Evolutionary conservation across 2,888 invertebrate genomes (phyloP).

Genomic region (Griposia aprilina): DNA sequence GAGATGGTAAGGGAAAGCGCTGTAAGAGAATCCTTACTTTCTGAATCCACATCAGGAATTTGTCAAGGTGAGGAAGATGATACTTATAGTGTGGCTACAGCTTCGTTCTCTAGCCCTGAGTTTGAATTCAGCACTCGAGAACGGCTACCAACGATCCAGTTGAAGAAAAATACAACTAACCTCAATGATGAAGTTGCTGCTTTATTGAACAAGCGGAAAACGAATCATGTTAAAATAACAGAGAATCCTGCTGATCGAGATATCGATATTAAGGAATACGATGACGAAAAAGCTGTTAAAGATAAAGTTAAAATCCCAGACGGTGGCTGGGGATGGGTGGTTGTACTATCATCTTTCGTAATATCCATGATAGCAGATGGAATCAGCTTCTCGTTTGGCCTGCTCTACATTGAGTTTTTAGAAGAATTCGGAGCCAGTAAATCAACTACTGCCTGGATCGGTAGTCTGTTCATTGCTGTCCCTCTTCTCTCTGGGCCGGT

Average conservation of each 20-base stretch:
- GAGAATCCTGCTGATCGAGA: constrained; percentile 71
- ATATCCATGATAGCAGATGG: constrained; percentile 98
- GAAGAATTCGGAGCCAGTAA: constrained; percentile 95
- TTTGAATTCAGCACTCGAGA: constrained; percentile 80
- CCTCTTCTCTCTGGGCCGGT: constrained; percentile 96
- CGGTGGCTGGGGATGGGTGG: constrained; percentile 97
- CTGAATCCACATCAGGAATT: constrained; percentile 88
- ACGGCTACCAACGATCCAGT: constrained; percentile 66
- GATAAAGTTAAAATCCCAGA: constrained; percentile 92
- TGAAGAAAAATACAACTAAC: constrained; percentile 69
- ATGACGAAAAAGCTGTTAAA: constrained; percentile 64
- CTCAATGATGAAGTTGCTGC: constrained; percentile 51
- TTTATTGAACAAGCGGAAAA: constrained; percentile 58
- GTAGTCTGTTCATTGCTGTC: constrained; percentile 96
- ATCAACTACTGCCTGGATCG: constrained; percentile 97
- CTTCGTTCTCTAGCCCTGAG: constrained; percentile 85
- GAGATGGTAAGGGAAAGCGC: constrained; percentile 74
- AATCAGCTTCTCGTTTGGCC: constrained; percentile 97
- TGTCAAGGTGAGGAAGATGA: constrained; percentile 86
- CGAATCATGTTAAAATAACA: constrained; percentile 70
- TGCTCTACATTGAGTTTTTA: constrained; percentile 96
- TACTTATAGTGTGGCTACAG: constrained; percentile 77
- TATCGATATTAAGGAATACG: constrained; percentile 65
- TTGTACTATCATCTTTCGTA: constrained; percentile 95
- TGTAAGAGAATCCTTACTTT: constrained; percentile 83